Evolutionary conservation across 2,113 vertebrate species (phyloP).

Genomic region (Chaenocephalus aceratus): DNA sequence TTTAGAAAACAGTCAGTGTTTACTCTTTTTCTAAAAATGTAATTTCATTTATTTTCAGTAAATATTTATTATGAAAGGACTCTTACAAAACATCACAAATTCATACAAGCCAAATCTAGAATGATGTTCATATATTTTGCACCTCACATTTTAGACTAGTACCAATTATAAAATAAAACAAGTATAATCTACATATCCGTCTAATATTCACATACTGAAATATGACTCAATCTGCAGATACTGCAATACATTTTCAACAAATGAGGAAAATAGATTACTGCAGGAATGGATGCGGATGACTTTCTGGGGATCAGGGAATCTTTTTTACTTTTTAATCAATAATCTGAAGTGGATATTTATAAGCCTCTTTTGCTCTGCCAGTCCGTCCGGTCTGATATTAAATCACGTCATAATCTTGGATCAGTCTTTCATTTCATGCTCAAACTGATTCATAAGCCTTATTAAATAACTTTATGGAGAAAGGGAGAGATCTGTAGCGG

Average conservation of each 20-base stretch:
- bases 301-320: conserved; percentile 6
- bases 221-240: not conserved
- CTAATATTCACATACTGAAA: not conserved
- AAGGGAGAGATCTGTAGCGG: conserved; percentile 9
- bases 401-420: conserved; percentile 16
- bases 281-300: not conserved
- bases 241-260: not conserved
- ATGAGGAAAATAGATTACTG: not conserved
- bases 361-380: not conserved
- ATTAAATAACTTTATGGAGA: not conserved
- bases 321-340: conserved; percentile 21
- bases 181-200: not conserved
- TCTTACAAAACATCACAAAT: not conserved
- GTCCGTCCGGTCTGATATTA: conserved; percentile 6
- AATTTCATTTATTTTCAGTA: not conserved
- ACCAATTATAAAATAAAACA: not conserved
- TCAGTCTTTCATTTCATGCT: conserved; percentile 31
- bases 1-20: not conserved
- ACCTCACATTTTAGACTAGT: not conserved
- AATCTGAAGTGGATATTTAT: conserved; percentile 2
- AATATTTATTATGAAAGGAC: not conserved
- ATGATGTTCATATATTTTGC: too few species aligned
- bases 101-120: not conserved
- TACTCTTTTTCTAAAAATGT: not conserved
- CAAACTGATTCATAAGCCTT: conserved; percentile 31